Evolutionary conservation across 2,797 vertebrate species (phyloP), one percentile per base, ranked within the genome.

Genomic region (Coregonus sp.): DNA sequence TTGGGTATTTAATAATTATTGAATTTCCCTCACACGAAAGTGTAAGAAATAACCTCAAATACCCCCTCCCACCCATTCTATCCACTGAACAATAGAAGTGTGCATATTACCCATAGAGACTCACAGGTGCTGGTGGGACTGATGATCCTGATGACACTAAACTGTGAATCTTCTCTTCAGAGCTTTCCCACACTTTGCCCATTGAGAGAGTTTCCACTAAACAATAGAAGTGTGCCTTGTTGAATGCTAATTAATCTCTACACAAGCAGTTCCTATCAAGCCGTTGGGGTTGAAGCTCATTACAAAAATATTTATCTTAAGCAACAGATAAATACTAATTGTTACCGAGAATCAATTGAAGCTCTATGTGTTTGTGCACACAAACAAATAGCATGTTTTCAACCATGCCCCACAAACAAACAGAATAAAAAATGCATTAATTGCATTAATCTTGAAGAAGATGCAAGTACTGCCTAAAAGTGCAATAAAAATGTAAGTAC

Each of bases 101-200:
- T 47, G 40, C 40, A 9, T 3, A 0, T 12, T 47, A 9, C 9
- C 40, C 40, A 47, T 68, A 29, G 6, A 20, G 70, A 78, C 9
- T 47, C 40, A 12, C 40, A 47, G 40, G 40, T 47, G 40, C 40
- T 47, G 40, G 40, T 40, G 40, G 40, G 9, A 47, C 40, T 56
- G 67, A 35, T 51, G 40, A 75, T 3, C 1, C 31, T 33, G 3
- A 33, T 70, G 73, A 73, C 63, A 61, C 20, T 56, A 37, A 67
- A 77, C 80, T 78, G 82, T 67, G 78, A 82, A 40, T 72, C 51
- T 37, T n/a, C 73, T 82, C 74, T 72, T 73, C 66, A 78, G 70
- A 74, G 78, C 75, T 82, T 84, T 82, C 83, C 80, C 82, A 84
- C 77, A 81, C 74, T 81, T 67, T 74, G 25, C 67, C 73, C 75